These are phyloP conservation scores for Peromyscus polionotus DNA, from an alignment of 2,113 vertebrate species.

Conservation along the genomic window DNA sequence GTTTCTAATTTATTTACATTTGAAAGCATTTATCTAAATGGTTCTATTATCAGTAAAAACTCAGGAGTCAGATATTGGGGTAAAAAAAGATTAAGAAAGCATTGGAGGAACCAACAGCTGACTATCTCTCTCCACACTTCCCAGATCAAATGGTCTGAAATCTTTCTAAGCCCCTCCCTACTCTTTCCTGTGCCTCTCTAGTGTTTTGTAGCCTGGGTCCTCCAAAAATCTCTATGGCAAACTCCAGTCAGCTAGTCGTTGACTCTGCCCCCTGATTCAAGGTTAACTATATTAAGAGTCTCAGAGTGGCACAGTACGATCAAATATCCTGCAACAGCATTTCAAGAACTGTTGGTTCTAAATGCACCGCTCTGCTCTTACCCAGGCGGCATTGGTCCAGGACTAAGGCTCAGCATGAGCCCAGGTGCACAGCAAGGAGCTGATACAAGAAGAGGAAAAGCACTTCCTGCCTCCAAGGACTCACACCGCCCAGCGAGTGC, in stretches of 20 bases:
- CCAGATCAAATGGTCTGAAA: background rate
- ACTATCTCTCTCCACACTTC: background rate
- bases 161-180: background rate
- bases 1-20: background rate
- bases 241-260: background rate
- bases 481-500: too few relatives aligned
- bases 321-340: background rate
- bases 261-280: background rate
- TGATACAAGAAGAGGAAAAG: background rate
- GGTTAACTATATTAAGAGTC: too few relatives aligned
- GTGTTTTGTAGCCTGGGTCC: background rate
- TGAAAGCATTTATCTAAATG: too few relatives aligned
- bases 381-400: rapidly evolving
- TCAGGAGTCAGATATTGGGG: too few relatives aligned
- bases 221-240: background rate
- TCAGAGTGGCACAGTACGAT: background rate
- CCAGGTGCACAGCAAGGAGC: rapidly evolving
- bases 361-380: background rate
- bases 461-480: background rate
- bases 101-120: too few relatives aligned
- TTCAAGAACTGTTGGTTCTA: background rate
- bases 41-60: too few relatives aligned
- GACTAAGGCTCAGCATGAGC: background rate
- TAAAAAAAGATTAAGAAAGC: too few relatives aligned
- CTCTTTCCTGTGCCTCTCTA: background rate